A percentile compares a stretch with the other conserved stretches of the same genome.
These are phyloP conservation scores for Pterophyllum scalare DNA, from an alignment of 2,113 vertebrate species.

Conservation along the genomic window DNA sequence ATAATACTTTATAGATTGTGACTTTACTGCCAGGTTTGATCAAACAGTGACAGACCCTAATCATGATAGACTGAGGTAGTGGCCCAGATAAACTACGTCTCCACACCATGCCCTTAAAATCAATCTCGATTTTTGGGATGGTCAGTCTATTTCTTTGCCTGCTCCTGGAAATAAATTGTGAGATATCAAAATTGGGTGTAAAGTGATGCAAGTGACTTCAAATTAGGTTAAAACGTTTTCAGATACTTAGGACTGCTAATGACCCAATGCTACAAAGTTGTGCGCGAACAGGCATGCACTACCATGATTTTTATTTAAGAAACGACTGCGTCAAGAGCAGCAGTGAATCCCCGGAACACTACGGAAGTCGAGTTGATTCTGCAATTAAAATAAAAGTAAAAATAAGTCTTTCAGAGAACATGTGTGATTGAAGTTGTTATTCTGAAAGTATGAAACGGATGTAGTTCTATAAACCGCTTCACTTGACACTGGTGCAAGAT, in stretches of 20 bases:
- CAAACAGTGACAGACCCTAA: background rate
- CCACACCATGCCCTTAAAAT: no score
- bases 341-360: background rate
- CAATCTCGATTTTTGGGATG: no score
- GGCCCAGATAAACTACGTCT: no score
- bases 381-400: background rate
- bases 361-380: background rate
- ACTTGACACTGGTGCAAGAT: constrained; percentile 51
- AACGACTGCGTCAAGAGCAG: background rate
- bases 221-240: background rate
- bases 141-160: background rate
- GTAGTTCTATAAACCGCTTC: fast-evolving
- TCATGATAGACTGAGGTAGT: background rate
- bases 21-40: background rate
- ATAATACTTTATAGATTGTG: background rate
- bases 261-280: background rate
- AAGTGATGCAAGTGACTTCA: background rate
- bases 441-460: constrained; percentile 48
- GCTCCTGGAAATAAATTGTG: background rate
- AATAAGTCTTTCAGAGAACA: fast-evolving
- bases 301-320: background rate
- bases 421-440: background rate
- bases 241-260: background rate
- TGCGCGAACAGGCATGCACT: background rate
- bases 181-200: background rate